Percentiles rank a stretch among this genome's conserved stretches.
Evolutionary conservation across 2,888 invertebrate genomes (phyloP).

Genomic region (Xylocampa areola): DNA sequence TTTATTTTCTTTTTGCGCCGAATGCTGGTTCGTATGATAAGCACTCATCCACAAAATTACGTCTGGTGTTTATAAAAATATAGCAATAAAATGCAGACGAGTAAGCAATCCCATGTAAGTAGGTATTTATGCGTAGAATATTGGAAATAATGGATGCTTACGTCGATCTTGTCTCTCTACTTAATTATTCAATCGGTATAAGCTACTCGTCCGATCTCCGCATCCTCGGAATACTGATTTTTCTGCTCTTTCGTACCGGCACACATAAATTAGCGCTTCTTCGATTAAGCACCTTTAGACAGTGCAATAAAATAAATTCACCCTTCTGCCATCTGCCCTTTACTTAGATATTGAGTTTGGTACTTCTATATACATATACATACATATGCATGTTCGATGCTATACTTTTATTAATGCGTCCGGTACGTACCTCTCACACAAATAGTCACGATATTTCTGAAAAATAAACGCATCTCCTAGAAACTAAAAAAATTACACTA

Average conservation of each 20-base stretch:
- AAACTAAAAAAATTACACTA: conserved; percentile 4
- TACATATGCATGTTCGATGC: too few relatives aligned
- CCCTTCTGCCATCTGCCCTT: conserved; percentile 56
- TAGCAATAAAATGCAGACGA: conserved; percentile 55
- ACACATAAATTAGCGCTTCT: conserved; percentile 68
- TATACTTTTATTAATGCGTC: too few relatives aligned
- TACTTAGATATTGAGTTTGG: conserved; percentile 63
- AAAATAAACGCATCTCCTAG: too few relatives aligned
- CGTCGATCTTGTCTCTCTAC: conserved; percentile 35
- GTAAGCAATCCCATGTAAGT: conserved; percentile 36
- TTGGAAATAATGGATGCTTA: conserved; percentile 49
- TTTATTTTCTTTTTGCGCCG: conserved; percentile 39
- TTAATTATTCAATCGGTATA: conserved; percentile 56
- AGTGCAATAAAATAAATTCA: conserved; percentile 72
- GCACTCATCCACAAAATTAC: conserved; percentile 54
- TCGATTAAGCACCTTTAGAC: conserved; percentile 69
- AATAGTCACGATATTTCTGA: too few relatives aligned
- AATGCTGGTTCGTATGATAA: conserved; percentile 49
- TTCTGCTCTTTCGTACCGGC: conserved; percentile 42
- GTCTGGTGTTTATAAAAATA: conserved; percentile 47
- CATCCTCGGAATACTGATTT: conserved; percentile 39
- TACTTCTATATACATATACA: conserved; percentile 19
- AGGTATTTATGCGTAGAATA: conserved; percentile 50
- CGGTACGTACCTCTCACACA: too few relatives aligned
- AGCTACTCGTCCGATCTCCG: conserved; percentile 34